Percentiles rank a stretch among this genome's conserved stretches.
Evolutionary conservation across 2,888 invertebrate species (phyloP).

Genomic region (Abscondita cerata): DNA sequence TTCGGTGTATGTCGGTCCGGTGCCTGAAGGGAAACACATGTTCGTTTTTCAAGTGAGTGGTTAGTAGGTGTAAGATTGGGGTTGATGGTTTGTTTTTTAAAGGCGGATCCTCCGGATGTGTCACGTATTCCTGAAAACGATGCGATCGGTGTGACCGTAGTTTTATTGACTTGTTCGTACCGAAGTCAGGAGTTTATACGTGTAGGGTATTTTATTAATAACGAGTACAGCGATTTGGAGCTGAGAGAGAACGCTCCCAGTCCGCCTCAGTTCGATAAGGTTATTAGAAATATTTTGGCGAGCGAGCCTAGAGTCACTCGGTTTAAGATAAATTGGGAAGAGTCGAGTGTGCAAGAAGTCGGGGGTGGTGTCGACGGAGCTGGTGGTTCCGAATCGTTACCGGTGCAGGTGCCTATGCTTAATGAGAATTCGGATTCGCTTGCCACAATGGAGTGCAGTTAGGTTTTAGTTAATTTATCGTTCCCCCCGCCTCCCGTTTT

Average conservation of each 20-base stretch:
- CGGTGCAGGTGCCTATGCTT: slow-evolving; percentile 58
- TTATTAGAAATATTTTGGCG: slow-evolving; percentile 77
- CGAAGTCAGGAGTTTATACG: slow-evolving; percentile 91
- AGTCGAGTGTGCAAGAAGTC: slow-evolving; percentile 62
- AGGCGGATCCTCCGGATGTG: slow-evolving; percentile 96
- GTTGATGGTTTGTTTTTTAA: too few species aligned
- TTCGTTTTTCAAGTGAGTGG: slow-evolving; percentile 85
- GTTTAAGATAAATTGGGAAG: slow-evolving; percentile 98
- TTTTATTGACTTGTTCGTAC: slow-evolving; percentile 93
- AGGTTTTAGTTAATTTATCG: slow-evolving; percentile 30
- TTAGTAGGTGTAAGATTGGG: not conserved
- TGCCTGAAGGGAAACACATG: slow-evolving; percentile 95
- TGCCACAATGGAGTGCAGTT: slow-evolving; percentile 68
- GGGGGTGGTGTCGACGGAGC: slow-evolving; percentile 42
- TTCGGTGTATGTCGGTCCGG: slow-evolving; percentile 97
- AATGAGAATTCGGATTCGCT: slow-evolving; percentile 71
- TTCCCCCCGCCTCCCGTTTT: too few species aligned
- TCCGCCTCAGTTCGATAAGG: slow-evolving; percentile 92
- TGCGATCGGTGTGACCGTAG: slow-evolving; percentile 97
- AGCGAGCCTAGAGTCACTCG: slow-evolving; percentile 94
- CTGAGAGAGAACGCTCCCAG: slow-evolving; percentile 93
- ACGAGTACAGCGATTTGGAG: slow-evolving; percentile 94
- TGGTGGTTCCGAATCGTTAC: not conserved
- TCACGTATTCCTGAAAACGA: slow-evolving; percentile 94
- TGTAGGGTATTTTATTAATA: slow-evolving; percentile 98